A percentile compares a stretch with the other conserved stretches of the same genome.
phyloP scores from a whole-genome alignment of 2,113 vertebrate species.

The Crotophaga sulcirostris region DNA sequence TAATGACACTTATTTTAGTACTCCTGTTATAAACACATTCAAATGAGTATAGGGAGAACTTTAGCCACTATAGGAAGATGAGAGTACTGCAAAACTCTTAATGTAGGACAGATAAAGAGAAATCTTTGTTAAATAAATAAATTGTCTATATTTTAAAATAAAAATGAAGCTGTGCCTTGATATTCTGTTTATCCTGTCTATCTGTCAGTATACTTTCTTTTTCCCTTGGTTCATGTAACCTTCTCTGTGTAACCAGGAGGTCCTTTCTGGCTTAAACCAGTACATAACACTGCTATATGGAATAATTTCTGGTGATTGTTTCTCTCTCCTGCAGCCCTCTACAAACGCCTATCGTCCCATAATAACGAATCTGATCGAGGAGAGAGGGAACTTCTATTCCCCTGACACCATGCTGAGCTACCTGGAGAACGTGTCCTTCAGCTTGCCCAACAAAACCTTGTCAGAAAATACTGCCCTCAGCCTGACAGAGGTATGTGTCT shows the following conservation, averaged over 20 bases:
- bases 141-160: background rate
- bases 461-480: conserved; percentile 76
- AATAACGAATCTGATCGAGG: conserved; percentile 43
- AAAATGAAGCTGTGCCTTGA: background rate
- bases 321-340: conserved; percentile 66
- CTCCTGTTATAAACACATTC: background rate
- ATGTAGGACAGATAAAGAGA: background rate
- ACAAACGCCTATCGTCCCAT: conserved; percentile 70
- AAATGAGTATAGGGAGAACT: background rate
- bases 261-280: background rate
- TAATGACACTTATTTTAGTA: background rate
- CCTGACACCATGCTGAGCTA: conserved; percentile 40
- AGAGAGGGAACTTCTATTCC: conserved; percentile 26
- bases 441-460: conserved; percentile 77
- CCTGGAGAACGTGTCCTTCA: conserved; percentile 74
- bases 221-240: background rate
- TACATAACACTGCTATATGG: background rate
- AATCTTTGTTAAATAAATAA: background rate
- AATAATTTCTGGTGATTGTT: background rate
- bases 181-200: background rate
- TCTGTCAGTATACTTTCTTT: background rate
- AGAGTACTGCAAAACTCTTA: background rate
- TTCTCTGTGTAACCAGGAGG: background rate
- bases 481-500: conserved; percentile 82
- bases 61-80: background rate